Evolutionary conservation across 2,888 invertebrate genomes (phyloP), one percentile per base, ranked within the genome.

Genomic region (Pegoplata infirma): DNA sequence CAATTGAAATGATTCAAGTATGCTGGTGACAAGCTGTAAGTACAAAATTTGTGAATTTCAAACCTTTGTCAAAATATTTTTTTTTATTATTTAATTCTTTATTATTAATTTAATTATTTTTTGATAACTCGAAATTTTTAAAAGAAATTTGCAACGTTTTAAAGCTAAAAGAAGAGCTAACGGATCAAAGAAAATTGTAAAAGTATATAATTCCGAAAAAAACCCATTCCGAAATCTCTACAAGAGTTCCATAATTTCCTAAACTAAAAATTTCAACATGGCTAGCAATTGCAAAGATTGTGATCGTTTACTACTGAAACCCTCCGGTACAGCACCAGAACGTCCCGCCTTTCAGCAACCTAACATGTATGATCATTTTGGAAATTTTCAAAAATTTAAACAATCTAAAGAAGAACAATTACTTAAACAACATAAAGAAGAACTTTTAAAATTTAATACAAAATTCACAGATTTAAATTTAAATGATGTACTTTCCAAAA

Each of bases 1-100:
- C 80, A 90, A 74, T 82, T 90, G 89, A 69, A 88, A 90, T 0
- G 86, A 85, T 55, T 86, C 85, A 51, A 90, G 83, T 36, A 87
- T 85, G 55, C 83, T 84, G 8, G 84, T 82, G n/a, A 87, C 83
- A 23, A 89, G 82, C 82, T 86, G 71, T 56, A n/a, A 12, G 14
- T 12, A 16, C 1, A 1, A 2, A n/a, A n/a, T n/a, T n/a, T n/a
- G n/a, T n/a, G n/a, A n/a, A n/a, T n/a, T 10, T 36, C 12, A 5
- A 36, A 36, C 12, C n/a, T 36, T 6, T 36, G 8, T 36, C 36
- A 36, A 36, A 36, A 12, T 36, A 36, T 12, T 12, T 2, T 36
- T 36, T 12, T 8, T 12, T 8, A 36, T 36, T 36, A 2, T 36
- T 12, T 5, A 12, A 1, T 5, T 1, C 2, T 12, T 36, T 12